phyloP scores from a whole-genome alignment of 2,113 vertebrate species.

The Tor tambroides region DNA sequence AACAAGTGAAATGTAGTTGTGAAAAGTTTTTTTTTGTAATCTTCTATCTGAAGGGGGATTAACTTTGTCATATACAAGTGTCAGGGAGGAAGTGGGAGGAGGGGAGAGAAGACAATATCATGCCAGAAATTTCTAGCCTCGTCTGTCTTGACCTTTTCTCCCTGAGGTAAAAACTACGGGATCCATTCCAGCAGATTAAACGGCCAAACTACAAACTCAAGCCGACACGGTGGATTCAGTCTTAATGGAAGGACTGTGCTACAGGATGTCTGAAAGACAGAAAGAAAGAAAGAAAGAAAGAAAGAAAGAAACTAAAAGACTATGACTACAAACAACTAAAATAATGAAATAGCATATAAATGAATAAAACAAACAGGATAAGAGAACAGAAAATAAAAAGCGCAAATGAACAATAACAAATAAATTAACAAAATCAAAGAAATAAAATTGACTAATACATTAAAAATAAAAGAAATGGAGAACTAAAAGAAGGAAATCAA shows the following conservation, averaged over 20 bases:
- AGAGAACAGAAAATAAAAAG: neutral
- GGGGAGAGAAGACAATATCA: neutral
- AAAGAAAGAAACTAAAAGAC: neutral
- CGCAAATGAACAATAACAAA: neutral
- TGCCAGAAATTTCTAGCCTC: neutral
- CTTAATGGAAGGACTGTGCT: neutral
- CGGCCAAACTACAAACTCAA: slow-evolving; percentile 21
- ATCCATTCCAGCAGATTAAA: slow-evolving; percentile 27
- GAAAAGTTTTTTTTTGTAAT: neutral
- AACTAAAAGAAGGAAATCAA: neutral
- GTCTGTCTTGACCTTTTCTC: slow-evolving; percentile 35
- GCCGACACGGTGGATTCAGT: neutral
- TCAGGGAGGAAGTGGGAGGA: neutral
- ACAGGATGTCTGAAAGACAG: neutral
- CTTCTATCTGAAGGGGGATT: neutral
- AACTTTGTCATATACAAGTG: slow-evolving; percentile 8
- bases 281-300: neutral
- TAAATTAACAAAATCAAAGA: neutral
- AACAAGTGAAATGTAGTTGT: neutral
- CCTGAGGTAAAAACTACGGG: slow-evolving; percentile 24
- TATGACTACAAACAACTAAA: neutral
- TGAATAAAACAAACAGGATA: neutral
- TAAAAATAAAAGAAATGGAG: neutral
- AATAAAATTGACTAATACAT: neutral
- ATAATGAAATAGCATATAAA: neutral